Percentiles rank a stretch among this genome's conserved stretches.
phyloP scores from a whole-genome alignment of 2,113 vertebrate species.

The Amazona guildingii region DNA sequence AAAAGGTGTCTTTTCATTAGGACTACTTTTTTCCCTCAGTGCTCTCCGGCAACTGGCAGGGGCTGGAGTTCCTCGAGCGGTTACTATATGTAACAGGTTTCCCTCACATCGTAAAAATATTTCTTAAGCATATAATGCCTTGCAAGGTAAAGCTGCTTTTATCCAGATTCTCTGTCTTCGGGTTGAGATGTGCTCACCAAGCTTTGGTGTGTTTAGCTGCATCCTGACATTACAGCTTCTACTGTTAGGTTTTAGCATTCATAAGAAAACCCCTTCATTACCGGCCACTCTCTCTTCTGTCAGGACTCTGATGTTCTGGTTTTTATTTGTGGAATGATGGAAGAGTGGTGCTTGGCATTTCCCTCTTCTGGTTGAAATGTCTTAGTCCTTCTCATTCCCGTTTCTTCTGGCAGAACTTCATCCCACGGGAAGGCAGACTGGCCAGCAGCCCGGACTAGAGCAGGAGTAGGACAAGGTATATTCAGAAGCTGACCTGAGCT shows the following conservation, averaged over 20 bases:
- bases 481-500: not conserved
- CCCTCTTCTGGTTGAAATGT: not conserved
- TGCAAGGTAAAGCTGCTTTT: not conserved
- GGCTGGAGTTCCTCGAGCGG: not conserved
- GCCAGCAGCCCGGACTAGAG: not conserved
- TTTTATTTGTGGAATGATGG: not conserved
- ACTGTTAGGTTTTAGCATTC: not conserved
- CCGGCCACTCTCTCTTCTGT: not conserved
- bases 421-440: not conserved
- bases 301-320: not conserved
- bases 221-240: not conserved
- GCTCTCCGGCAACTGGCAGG: not conserved
- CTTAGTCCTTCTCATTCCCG: not conserved
- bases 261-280: not conserved
- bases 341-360: not conserved
- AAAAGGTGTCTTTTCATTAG: not conserved
- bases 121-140: not conserved
- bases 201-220: not conserved
- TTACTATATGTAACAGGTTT: not conserved
- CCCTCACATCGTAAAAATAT: not conserved
- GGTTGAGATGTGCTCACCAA: not conserved
- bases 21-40: not conserved
- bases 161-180: not conserved
- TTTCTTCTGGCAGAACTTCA: slow-evolving; percentile 7
- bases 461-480: not conserved